Conservation (phyloP, 1,140 invertebrate species). For the Lepidurus couesii region DNA sequence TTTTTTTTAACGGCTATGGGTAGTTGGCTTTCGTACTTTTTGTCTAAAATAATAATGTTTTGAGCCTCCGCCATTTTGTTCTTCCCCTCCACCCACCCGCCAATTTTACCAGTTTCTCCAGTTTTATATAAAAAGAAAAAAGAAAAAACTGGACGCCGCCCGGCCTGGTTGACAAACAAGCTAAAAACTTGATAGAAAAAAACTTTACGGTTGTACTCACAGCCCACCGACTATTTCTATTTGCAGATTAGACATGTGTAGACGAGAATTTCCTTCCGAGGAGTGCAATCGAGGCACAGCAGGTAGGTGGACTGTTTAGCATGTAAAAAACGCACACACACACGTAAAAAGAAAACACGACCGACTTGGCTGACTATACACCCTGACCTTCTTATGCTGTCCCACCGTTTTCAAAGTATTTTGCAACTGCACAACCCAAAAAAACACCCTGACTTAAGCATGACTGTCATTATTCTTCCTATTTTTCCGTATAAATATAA, state of each 20-base stretch:
- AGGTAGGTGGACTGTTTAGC: constrained; percentile 62
- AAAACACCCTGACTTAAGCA: not conserved
- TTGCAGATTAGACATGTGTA: constrained; percentile 98
- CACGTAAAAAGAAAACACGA: not conserved
- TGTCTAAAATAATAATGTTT: not conserved
- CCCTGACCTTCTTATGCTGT: constrained; percentile 3
- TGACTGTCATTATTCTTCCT: not conserved
- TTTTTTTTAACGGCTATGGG: not conserved
- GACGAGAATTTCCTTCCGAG: constrained; percentile 86
- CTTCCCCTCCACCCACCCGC: not conserved
- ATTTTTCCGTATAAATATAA: not conserved
- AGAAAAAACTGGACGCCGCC: not conserved
- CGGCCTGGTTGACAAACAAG: not conserved
- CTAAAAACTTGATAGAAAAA: not conserved
- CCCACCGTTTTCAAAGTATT: not conserved
- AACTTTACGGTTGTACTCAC: constrained; percentile 26
- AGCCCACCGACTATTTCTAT: constrained; percentile 37
- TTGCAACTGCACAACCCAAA: not conserved
- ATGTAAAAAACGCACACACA: not conserved
- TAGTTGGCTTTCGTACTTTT: constrained; percentile 11
- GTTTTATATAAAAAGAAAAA: not conserved
- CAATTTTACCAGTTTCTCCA: not conserved
- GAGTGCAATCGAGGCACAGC: constrained; percentile 95
- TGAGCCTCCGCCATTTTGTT: not conserved
- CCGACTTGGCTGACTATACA: not conserved